Base-by-base conservation (phyloP, 2,113 vertebrate genomes). In the Mugil cephalus region DNA sequence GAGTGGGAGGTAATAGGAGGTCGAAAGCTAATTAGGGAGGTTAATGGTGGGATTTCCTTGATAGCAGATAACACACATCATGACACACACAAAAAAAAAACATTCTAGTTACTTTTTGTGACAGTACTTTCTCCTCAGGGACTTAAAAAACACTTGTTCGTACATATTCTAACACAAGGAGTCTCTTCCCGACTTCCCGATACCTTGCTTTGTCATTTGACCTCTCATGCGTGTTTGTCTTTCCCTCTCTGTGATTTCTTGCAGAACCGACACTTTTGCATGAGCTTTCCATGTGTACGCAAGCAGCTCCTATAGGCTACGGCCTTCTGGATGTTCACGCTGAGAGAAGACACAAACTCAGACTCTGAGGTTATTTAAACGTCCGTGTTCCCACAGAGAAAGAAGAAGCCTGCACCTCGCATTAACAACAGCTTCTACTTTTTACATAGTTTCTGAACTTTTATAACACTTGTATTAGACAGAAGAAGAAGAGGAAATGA, bases 351-450 rank as follows among this genome's bases (percentile, higher is more conserved):
- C 69, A 71, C 48, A 56, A 85, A 48, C 69, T 63, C 48, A 42
- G 51, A 21, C 74, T 61, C 12, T n/a, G 39, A 52, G 59, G 60
- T 83, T 84, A 80, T 77, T 75, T 80, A 47, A 65, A 74, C 71
- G 53, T 65, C 69, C 65, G 50, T 43, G 71, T 45, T 75, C 58
- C 43, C 42, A 9, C 24, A 17, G 48, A 81, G 48, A 38, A 34
- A 62, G 45, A 58, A 24, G 58, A 21, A 30, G 24, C 24, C 24
- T 30, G 24, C 2, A 30, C 24, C 24, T 30, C 24, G 24, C 24
- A 30, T 5, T 30, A 30, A 30, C 24, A 30, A 30, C 5, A 30
- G 3, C 5, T 30, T 55, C 50, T 15, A 21, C n/a, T 62, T 69
- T 21, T 8, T 39, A 73, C 9, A 30, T 53, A 45, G 18, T 17